Evolutionary conservation across 1,140 invertebrate genomes (phyloP).

Genomic region (Brachystomella parvula): DNA sequence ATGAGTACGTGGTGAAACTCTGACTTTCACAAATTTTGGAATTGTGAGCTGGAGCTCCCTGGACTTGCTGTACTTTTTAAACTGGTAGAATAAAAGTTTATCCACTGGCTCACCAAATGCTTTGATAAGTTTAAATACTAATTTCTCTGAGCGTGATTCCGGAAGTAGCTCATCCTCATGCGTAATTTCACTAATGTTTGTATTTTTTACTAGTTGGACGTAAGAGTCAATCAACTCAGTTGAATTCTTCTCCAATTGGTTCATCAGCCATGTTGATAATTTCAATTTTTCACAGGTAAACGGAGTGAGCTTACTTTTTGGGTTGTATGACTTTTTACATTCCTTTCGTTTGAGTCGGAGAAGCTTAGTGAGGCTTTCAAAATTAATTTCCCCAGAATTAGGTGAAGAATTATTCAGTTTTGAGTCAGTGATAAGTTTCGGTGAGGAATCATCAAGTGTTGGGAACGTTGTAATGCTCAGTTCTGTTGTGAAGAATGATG

Average conservation of each 20-base stretch:
- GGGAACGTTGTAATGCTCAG: not conserved
- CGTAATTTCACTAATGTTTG: not conserved
- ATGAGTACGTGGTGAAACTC: constrained; percentile 23
- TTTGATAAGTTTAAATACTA: constrained; percentile 19
- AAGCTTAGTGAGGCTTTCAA: not conserved
- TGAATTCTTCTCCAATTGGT: constrained; percentile 26
- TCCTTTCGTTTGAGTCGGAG: not conserved
- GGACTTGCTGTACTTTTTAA: constrained; percentile 30
- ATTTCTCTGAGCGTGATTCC: constrained; percentile 15
- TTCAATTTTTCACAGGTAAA: constrained; percentile 31
- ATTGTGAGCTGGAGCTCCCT: constrained; percentile 25
- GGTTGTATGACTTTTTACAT: not conserved
- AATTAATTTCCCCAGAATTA: not conserved
- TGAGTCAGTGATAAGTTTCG: not conserved
- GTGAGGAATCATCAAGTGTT: no score
- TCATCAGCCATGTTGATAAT: constrained; percentile 25
- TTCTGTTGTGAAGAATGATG: not conserved
- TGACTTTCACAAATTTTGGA: constrained; percentile 16
- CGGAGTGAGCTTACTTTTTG: not conserved
- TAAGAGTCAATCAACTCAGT: constrained; percentile 14
- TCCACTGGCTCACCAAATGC: constrained; percentile 29
- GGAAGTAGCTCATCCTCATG: constrained; percentile 14
- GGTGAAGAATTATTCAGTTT: not conserved
- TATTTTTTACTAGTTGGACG: constrained; percentile 18
- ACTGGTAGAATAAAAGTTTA: constrained; percentile 24